Percentiles rank a stretch among this genome's conserved stretches.
These are phyloP conservation scores for Neodiprion pinetum DNA, from an alignment of 1,140 invertebrate species.

Conservation along the genomic window DNA sequence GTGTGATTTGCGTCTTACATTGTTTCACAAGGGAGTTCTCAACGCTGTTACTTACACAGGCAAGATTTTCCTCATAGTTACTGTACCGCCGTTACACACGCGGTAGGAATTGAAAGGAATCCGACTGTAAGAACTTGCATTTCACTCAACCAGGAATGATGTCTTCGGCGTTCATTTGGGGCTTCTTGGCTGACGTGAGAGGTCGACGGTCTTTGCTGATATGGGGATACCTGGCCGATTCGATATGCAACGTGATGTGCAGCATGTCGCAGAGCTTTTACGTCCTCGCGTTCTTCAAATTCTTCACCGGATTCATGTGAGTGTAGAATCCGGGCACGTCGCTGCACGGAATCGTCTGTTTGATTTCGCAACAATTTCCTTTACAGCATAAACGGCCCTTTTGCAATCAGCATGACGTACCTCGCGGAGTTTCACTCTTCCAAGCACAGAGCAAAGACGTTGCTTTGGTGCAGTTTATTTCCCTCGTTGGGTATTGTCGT, in stretches of 20 bases:
- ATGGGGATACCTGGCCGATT: constrained; percentile 74
- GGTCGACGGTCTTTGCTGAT: constrained; percentile 76
- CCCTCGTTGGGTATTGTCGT: constrained; percentile 51
- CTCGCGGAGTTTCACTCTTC: constrained; percentile 70
- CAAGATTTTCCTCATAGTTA: constrained; percentile 40
- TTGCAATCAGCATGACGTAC: constrained; percentile 71
- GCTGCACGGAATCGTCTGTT: no score
- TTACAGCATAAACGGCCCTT: constrained; percentile 71
- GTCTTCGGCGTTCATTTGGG: constrained; percentile 81
- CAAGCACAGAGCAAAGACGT: constrained; percentile 64
- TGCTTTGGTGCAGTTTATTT: constrained; percentile 51
- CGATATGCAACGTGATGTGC: constrained; percentile 70
- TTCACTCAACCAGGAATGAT: constrained; percentile 73
- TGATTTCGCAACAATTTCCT: constrained; percentile 39
- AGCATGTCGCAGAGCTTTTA: constrained; percentile 75
- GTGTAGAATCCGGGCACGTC: constrained; percentile 36
- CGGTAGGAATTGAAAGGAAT: not conserved
- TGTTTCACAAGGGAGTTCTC: constrained; percentile 73
- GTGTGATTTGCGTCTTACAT: constrained; percentile 71
- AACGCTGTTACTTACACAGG: constrained; percentile 73
- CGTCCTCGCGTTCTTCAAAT: constrained; percentile 74
- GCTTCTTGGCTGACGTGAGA: constrained; percentile 78
- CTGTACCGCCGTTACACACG: constrained; percentile 8
- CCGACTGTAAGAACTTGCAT: not conserved
- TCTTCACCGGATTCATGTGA: constrained; percentile 80